Conservation (phyloP, 1,140 invertebrate species). For the Drosophila auraria region DNA sequence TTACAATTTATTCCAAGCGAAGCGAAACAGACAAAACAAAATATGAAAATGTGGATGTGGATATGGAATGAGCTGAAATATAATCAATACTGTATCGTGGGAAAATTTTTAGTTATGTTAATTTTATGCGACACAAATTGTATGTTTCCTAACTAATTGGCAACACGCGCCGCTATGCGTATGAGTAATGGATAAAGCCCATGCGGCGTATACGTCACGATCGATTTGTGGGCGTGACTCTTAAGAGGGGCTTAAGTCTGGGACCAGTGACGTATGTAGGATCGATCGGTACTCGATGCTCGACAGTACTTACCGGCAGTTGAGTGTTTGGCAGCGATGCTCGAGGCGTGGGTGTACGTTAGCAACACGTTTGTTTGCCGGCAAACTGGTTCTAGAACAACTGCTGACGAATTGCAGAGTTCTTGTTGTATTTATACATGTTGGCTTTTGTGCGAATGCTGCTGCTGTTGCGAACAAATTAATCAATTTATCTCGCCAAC, state of each 20-base stretch:
- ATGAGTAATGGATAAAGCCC: conserved; percentile 59
- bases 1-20: conserved; percentile 31
- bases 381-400: conserved; percentile 68
- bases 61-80: conserved; percentile 9
- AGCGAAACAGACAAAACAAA: conserved; percentile 25
- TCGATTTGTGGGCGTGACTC: conserved; percentile 66
- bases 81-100: conserved; percentile 55
- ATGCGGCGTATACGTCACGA: conserved; percentile 59
- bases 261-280: conserved; percentile 59
- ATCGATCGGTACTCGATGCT: conserved; percentile 28
- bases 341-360: conserved; percentile 41
- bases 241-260: conserved; percentile 46
- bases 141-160: conserved; percentile 60
- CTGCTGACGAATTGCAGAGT: conserved; percentile 67
- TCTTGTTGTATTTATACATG: conserved; percentile 78
- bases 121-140: conserved; percentile 64
- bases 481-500: conserved; percentile 72
- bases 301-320: conserved; percentile 65
- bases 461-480: conserved; percentile 51
- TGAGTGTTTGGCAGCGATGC: conserved; percentile 37
- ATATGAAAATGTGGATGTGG: conserved; percentile 16
- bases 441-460: conserved; percentile 25
- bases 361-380: conserved; percentile 69
- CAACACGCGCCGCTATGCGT: conserved; percentile 66
- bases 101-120: conserved; percentile 68